A percentile compares a stretch with the other conserved stretches of the same genome.
These are phyloP conservation scores for Luperina testacea DNA, from an alignment of 2,888 invertebrate species.

Conservation along the genomic window DNA sequence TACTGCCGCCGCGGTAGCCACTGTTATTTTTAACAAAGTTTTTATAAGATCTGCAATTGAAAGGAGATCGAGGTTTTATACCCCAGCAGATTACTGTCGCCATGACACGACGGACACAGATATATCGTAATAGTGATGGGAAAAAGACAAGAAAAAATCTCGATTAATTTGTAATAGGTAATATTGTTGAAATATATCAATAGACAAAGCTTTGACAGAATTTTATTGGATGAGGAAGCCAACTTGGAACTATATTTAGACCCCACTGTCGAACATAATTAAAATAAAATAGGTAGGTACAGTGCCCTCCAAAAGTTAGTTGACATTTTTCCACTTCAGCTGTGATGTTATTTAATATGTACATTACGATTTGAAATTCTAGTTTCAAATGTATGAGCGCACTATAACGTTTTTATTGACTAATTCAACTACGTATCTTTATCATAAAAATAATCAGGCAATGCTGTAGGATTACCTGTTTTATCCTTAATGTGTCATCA, in stretches of 20 bases:
- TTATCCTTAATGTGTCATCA: no score
- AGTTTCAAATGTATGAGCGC: no score
- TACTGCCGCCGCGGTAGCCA: constrained; percentile 87
- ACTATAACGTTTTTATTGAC: no score
- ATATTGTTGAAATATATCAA: constrained; percentile 3
- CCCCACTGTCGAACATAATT: background rate
- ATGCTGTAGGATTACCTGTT: no score
- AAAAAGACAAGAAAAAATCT: background rate
- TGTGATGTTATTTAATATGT: no score
- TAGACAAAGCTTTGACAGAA: background rate
- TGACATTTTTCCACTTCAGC: background rate
- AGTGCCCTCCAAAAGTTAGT: background rate
- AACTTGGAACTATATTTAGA: background rate
- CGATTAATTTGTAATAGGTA: background rate
- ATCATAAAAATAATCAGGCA: no score
- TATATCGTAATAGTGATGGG: background rate
- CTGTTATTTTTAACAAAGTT: constrained; percentile 74
- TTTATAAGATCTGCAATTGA: constrained; percentile 60
- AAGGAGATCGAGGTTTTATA: constrained; percentile 38
- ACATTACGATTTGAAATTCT: no score
- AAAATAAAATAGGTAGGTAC: background rate
- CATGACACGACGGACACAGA: background rate
- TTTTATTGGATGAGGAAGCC: background rate
- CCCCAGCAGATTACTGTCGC: constrained; percentile 28
- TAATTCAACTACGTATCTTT: no score